Evolutionary conservation across 2,888 invertebrate species (phyloP).

Genomic region (Acanthopleura granulata): DNA sequence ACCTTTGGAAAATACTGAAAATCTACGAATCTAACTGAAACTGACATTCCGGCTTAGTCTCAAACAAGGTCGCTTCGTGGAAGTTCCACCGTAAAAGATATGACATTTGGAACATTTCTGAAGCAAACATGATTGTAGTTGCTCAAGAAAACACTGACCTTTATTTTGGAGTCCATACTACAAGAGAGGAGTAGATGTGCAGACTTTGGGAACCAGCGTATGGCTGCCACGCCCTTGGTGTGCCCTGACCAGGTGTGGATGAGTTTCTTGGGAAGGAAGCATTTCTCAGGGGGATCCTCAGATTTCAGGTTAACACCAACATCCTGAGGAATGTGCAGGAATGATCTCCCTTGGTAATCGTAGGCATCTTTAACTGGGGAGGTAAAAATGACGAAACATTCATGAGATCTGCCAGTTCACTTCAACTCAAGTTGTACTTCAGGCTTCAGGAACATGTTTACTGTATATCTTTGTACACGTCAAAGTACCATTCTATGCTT

Average conservation of each 20-base stretch:
- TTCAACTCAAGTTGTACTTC: too few species aligned
- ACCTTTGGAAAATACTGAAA: too few species aligned
- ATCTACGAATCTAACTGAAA: too few species aligned
- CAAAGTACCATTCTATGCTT: too few species aligned
- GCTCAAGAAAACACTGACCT: slow-evolving; percentile 73
- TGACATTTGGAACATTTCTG: too few species aligned
- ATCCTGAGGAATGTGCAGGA: slow-evolving; percentile 92
- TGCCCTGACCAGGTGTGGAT: slow-evolving; percentile 98
- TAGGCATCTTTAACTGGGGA: slow-evolving; percentile 84
- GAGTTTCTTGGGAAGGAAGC: slow-evolving; percentile 95
- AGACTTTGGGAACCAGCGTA: slow-evolving; percentile 93
- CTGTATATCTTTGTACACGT: too few species aligned
- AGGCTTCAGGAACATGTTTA: too few species aligned
- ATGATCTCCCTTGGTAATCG: slow-evolving; percentile 98
- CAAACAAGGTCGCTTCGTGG: too few species aligned
- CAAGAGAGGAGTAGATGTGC: slow-evolving; percentile 95
- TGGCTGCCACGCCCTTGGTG: slow-evolving; percentile 94
- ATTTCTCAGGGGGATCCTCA: slow-evolving; percentile 91
- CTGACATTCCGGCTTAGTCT: too few species aligned
- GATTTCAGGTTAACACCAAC: slow-evolving; percentile 90
- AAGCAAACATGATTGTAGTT: too few species aligned
- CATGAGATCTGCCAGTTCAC: too few species aligned
- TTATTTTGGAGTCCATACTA: slow-evolving; percentile 97
- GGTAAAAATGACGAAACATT: background rate
- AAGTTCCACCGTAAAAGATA: too few species aligned